A percentile compares a stretch with the other conserved stretches of the same genome.
These are phyloP conservation scores for Lapara coniferarum DNA, from an alignment of 2,888 invertebrate species.

Conservation along the genomic window DNA sequence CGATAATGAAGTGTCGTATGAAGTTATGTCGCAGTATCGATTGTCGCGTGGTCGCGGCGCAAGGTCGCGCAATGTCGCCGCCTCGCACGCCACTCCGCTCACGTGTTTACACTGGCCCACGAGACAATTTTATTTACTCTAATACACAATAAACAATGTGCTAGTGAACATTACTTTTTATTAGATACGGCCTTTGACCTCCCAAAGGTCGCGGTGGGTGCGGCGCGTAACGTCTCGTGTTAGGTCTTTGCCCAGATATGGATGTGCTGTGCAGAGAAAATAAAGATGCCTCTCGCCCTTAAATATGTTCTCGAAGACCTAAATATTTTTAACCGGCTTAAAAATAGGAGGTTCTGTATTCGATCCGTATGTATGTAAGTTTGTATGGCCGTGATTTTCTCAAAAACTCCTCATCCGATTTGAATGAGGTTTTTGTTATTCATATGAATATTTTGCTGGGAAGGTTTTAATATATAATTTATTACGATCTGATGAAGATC, in stretches of 20 bases:
- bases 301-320: too few relatives aligned
- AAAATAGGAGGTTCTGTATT: too few relatives aligned
- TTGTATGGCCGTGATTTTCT: too few relatives aligned
- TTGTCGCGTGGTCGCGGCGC: conserved; percentile 51
- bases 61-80: conserved; percentile 61
- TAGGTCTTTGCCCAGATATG: neutral
- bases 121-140: conserved; percentile 19
- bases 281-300: neutral
- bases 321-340: too few relatives aligned
- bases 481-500: too few relatives aligned
- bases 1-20: conserved; percentile 29
- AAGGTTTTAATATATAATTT: too few relatives aligned
- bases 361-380: too few relatives aligned
- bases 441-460: too few relatives aligned
- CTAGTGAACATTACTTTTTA: conserved; percentile 1
- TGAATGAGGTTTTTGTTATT: too few relatives aligned
- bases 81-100: conserved; percentile 33
- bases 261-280: neutral
- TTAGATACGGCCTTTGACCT: conserved; percentile 11
- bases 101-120: conserved; percentile 25
- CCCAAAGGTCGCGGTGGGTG: neutral
- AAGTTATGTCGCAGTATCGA: conserved; percentile 59
- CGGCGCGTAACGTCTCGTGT: neutral
- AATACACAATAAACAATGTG: conserved; percentile 19
- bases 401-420: too few relatives aligned